Percentiles rank a stretch among this genome's conserved stretches.
Conservation (phyloP, 1,140 invertebrate genomes). For the Gonatopus flavifemur region DNA sequence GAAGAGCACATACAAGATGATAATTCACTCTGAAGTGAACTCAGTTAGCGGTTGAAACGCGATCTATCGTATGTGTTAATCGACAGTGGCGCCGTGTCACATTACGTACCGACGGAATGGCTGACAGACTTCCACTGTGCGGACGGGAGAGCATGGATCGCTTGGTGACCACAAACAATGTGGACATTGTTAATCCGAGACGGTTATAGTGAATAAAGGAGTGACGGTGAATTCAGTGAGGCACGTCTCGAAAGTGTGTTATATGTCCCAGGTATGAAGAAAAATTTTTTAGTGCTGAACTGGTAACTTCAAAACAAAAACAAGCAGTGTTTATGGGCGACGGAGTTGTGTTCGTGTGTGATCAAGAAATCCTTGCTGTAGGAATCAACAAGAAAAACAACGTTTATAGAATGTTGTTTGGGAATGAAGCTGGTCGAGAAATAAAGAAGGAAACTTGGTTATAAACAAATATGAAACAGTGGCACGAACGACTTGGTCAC, state of each 20-base stretch:
- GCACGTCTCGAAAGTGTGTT: slow-evolving; percentile 15
- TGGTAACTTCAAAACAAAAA: slow-evolving; percentile 14
- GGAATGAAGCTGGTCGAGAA: neutral
- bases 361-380: slow-evolving; percentile 16
- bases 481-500: slow-evolving; percentile 14
- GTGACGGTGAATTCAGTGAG: slow-evolving; percentile 5
- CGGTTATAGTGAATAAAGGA: slow-evolving; percentile 5
- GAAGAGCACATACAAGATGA: neutral
- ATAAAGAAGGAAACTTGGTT: too few relatives aligned
- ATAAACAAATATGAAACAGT: too few relatives aligned
- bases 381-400: slow-evolving; percentile 13
- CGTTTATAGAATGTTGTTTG: slow-evolving; percentile 11
- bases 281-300: slow-evolving; percentile 23
- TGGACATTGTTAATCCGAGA: slow-evolving; percentile 5
- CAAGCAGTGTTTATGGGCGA: neutral
- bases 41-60: too few relatives aligned
- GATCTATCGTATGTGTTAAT: neutral
- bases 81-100: neutral
- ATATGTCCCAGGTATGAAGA: slow-evolving; percentile 10
- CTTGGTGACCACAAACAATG: slow-evolving; percentile 1
- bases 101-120: neutral
- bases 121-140: neutral
- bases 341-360: neutral
- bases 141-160: neutral
- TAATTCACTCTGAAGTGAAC: too few relatives aligned